Percentiles rank a stretch among this genome's conserved stretches.
Evolutionary conservation across 2,888 invertebrate species (phyloP).

Genomic region (Eremobia ochroleuca): DNA sequence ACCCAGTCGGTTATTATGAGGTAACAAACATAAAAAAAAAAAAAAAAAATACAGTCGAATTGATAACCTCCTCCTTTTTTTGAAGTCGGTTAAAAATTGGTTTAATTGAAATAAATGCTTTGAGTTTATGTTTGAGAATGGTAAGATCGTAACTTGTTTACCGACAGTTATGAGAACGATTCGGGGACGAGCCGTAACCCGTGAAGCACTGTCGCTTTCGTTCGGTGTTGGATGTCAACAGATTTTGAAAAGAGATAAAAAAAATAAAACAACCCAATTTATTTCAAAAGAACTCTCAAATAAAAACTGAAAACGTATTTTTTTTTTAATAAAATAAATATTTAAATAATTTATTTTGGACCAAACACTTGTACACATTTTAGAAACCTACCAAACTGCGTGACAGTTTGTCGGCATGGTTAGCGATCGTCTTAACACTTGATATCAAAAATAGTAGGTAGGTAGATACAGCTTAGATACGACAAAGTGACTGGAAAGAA

Average conservation of each 20-base stretch:
- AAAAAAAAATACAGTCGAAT: no score
- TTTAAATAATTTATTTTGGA: not conserved
- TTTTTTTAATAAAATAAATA: not conserved
- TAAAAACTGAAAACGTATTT: no score
- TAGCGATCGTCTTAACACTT: not conserved
- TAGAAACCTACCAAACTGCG: not conserved
- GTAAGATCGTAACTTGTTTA: not conserved
- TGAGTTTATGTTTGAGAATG: no score
- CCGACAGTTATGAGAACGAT: constrained; percentile 40
- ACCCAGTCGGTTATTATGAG: no score
- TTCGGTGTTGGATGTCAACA: not conserved
- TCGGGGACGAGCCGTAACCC: constrained; percentile 14
- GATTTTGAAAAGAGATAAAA: not conserved
- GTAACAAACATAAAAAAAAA: no score
- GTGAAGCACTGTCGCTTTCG: constrained; percentile 22
- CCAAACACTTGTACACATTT: not conserved
- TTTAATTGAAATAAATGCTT: no score
- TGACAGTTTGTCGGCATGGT: not conserved
- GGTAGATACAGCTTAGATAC: no score
- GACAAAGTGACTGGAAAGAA: no score
- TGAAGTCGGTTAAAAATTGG: no score
- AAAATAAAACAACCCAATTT: not conserved
- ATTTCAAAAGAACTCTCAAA: no score
- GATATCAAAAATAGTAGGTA: no score
- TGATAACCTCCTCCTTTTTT: no score